Conservation (phyloP, 2,113 vertebrate species). For the Pyrgilauda ruficollis region DNA sequence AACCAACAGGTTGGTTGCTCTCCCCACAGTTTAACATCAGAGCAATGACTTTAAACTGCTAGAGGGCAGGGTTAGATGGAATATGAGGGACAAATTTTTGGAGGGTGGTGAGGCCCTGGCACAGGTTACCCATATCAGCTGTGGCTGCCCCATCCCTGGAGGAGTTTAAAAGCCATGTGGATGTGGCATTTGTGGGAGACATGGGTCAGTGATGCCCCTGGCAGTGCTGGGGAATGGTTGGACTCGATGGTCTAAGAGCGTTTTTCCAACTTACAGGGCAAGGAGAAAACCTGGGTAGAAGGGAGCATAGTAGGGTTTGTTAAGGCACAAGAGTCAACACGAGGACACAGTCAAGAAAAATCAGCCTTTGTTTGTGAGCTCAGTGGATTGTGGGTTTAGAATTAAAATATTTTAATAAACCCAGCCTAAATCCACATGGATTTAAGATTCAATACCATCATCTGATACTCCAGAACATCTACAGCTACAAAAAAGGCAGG, state of each 20-base stretch:
- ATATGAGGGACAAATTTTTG: not conserved
- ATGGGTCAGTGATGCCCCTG: not conserved
- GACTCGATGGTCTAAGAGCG: rapidly evolving
- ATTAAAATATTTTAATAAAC: not conserved
- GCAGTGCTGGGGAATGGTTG: not conserved
- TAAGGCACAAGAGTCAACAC: not conserved
- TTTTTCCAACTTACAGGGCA: not conserved
- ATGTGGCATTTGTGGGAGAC: not conserved
- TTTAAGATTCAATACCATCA: not conserved
- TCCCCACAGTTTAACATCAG: not conserved
- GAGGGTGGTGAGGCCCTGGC: no score
- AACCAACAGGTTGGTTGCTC: not conserved
- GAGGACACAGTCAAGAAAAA: not conserved
- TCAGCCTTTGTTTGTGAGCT: not conserved
- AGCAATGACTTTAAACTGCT: not conserved
- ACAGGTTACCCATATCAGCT: not conserved
- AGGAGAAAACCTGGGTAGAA: not conserved
- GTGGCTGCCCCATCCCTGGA: not conserved
- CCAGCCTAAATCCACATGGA: not conserved
- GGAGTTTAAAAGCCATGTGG: rapidly evolving
- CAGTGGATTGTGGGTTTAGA: not conserved
- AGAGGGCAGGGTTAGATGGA: not conserved
- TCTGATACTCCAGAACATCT: not conserved
- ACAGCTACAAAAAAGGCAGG: not conserved
- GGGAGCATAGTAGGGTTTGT: not conserved